These are phyloP conservation scores for Notothenia coriiceps DNA, from an alignment of 2,113 vertebrate species.

Conservation along the genomic window DNA sequence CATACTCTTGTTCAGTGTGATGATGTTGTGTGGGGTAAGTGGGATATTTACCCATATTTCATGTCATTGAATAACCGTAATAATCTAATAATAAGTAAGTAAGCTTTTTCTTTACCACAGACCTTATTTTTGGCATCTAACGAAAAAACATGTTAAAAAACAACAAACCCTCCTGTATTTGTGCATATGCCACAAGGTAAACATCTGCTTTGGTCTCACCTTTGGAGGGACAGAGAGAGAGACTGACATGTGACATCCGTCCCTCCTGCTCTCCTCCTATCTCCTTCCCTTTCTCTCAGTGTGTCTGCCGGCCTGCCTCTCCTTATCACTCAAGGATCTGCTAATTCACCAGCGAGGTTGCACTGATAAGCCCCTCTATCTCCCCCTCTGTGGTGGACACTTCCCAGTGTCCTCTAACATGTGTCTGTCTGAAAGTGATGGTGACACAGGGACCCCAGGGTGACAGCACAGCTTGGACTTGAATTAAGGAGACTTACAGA, in stretches of 20 bases:
- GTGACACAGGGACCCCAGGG: slow-evolving; percentile 77
- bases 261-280: slow-evolving; percentile 75
- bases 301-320: slow-evolving; percentile 84
- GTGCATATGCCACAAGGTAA: too few relatives aligned
- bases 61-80: too few relatives aligned
- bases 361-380: slow-evolving; percentile 85
- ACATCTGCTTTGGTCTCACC: too few relatives aligned
- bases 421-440: slow-evolving; percentile 82
- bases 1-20: too few relatives aligned
- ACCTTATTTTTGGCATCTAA: too few relatives aligned
- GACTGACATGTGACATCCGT: slow-evolving; percentile 86
- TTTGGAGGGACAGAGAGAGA: slow-evolving; percentile 33
- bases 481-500: slow-evolving; percentile 85
- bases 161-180: too few relatives aligned
- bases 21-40: too few relatives aligned
- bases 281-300: slow-evolving; percentile 72
- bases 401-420: slow-evolving; percentile 84
- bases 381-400: slow-evolving; percentile 76
- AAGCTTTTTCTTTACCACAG: too few relatives aligned
- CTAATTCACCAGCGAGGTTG: slow-evolving; percentile 91
- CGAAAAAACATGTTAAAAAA: too few relatives aligned
- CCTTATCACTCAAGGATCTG: slow-evolving; percentile 90
- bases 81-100: too few relatives aligned
- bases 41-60: too few relatives aligned
- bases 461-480: slow-evolving; percentile 80